A percentile compares a stretch with the other conserved stretches of the same genome.
Conservation (phyloP, 2,888 invertebrate species). For the Arrhopalites spinosus region DNA sequence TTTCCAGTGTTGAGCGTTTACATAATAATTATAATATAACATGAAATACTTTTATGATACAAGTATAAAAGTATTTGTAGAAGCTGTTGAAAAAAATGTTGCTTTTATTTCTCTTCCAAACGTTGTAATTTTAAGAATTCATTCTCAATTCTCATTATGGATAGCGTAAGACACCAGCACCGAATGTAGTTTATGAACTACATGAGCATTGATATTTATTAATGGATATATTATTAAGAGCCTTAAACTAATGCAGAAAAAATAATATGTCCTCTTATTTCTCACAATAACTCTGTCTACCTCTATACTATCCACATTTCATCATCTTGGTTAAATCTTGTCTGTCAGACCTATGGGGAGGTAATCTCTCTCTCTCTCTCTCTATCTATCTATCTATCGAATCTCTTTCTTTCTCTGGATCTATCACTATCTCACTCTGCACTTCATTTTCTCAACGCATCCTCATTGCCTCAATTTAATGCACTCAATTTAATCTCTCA, state of each 20-base stretch:
- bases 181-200: background rate
- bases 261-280: constrained; percentile 10
- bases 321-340: constrained; percentile 48
- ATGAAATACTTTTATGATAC: too few species aligned
- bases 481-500: too few species aligned
- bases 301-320: constrained; percentile 45
- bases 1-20: background rate
- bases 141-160: constrained; percentile 2
- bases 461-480: background rate
- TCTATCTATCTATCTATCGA: constrained; percentile 8
- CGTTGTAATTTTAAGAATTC: background rate
- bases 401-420: background rate
- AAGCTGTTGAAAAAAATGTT: background rate
- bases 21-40: too few species aligned
- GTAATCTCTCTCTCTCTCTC: constrained; percentile 46
- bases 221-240: too few species aligned
- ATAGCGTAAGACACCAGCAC: constrained; percentile 33
- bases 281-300: constrained; percentile 36
- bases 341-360: constrained; percentile 57
- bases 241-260: background rate
- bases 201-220: too few species aligned
- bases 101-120: background rate
- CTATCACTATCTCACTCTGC: background rate
- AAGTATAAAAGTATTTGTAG: background rate
- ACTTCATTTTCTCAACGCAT: background rate